Evolutionary conservation across 2,797 vertebrate genomes (phyloP).

Genomic region (Etheostoma perlongum): DNA sequence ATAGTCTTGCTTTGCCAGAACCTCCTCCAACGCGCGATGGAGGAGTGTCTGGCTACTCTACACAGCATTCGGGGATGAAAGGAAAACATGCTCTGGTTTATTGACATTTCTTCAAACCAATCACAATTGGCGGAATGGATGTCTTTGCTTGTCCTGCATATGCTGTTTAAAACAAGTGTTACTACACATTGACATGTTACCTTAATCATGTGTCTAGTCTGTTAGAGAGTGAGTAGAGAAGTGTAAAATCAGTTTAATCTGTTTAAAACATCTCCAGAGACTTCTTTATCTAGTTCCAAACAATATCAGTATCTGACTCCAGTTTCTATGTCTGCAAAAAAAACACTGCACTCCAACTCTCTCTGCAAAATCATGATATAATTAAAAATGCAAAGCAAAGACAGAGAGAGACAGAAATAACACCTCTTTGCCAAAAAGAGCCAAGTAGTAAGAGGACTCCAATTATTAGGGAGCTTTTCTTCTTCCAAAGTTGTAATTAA

Average conservation of each 20-base stretch:
- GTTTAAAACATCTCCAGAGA: not conserved
- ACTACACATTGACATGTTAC: not conserved
- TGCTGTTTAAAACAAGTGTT: not conserved
- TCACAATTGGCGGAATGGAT: no score
- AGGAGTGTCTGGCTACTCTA: no score
- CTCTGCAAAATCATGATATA: constrained; percentile 33
- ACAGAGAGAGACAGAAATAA: constrained; percentile 37
- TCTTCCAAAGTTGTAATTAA: constrained; percentile 60
- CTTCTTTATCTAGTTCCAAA: constrained; percentile 6
- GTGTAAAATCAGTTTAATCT: not conserved
- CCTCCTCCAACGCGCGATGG: no score
- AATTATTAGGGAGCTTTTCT: constrained; percentile 26
- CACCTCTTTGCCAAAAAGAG: constrained; percentile 29
- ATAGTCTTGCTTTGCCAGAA: no score
- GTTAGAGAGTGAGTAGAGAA: not conserved
- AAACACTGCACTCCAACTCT: constrained; percentile 22
- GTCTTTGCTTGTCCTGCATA: not conserved
- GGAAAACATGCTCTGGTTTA: no score
- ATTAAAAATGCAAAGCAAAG: constrained; percentile 48
- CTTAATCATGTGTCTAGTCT: not conserved
- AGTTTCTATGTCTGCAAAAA: constrained; percentile 14
- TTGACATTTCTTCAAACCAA: no score
- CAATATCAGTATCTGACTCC: constrained; percentile 9
- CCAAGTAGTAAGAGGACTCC: constrained; percentile 18
- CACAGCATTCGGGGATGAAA: no score